Base-by-base conservation (phyloP, 2,113 vertebrate genomes). In the Lagopus leucura region DNA sequence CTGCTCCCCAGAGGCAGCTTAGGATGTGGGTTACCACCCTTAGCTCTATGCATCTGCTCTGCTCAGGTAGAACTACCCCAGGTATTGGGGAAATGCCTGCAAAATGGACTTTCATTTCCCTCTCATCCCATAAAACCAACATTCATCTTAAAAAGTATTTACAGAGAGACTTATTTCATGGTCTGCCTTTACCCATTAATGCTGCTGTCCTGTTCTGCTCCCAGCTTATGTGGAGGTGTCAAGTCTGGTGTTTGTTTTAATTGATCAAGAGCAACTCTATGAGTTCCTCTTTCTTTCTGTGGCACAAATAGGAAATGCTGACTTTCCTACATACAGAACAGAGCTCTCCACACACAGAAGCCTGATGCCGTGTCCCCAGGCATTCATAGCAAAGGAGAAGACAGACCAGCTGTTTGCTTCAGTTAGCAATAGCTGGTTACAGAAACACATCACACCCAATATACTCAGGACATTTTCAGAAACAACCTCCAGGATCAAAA, bases 21-120 rank as follows among this genome's bases (percentile, higher is more conserved):
- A 1, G 45, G 42, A 42, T 63, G 70, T 0, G 0, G 42, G 13
- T 0, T 27, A 28, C 40, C 5, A 4, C 16, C 25, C 20, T 0
- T 30, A 1, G 42, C 32, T 71, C 77, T 57, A 47, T 22, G 32
- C 5, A 10, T n/a, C 60, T 60, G 60, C n/a, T 77, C 38, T 1
- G 60, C 30, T 77, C 25, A 1, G 21, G 15, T 5, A 3, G 22
- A 78, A 50, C 11, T n/a, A 71, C 27, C 18, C 47, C 16, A 67
- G 5, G 47, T 1, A 0, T 38, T 28, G 17, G 17, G 7, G 25
- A 52, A 71, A 71, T 14, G 18, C 12, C 25, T 27, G 9, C 34
- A 47, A 91, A 86, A 85, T 7, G 13, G 66, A 48, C 84, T 89
- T 76, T 43, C 30, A 34, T 38, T 43, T 17, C 10, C 36, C 22